phyloP scores from a whole-genome alignment of 2,113 vertebrate species.

The Pluvialis apricaria region DNA sequence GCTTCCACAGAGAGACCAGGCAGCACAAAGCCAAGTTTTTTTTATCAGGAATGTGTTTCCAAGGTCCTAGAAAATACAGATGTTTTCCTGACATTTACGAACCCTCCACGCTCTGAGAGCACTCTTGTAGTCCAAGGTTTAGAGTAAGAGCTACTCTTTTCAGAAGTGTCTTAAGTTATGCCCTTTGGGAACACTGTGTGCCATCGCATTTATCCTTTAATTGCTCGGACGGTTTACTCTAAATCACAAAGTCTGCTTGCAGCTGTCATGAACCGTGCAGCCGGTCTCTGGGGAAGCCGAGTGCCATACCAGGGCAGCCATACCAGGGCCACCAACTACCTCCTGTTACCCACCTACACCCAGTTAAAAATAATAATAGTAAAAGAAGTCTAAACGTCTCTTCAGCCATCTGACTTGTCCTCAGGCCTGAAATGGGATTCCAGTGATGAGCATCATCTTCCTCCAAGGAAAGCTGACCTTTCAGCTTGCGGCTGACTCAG shows the following conservation, averaged over 20 bases:
- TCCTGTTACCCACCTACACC: neutral
- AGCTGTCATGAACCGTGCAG: neutral
- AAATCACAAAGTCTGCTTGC: neutral
- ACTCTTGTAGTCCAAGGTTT: neutral
- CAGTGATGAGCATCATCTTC: neutral
- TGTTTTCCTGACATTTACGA: neutral
- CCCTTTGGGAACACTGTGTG: neutral
- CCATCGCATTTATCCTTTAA: neutral
- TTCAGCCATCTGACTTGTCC: neutral
- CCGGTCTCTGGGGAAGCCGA: neutral
- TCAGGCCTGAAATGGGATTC: neutral
- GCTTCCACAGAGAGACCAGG: neutral
- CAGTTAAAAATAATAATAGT: conserved; percentile 20
- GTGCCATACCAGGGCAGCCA: neutral
- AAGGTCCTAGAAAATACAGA: neutral
- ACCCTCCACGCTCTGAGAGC: neutral
- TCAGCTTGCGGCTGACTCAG: neutral
- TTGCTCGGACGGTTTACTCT: neutral
- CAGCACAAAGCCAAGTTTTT: neutral
- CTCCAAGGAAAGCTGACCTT: neutral
- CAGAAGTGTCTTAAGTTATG: neutral
- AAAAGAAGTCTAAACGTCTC: neutral
- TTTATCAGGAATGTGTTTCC: neutral
- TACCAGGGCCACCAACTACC: neutral
- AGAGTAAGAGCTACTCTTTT: neutral